Percentiles rank a stretch among this genome's conserved stretches.
Evolutionary conservation across 2,888 invertebrate species (phyloP).

Genomic region (Hypercompe scribonia): DNA sequence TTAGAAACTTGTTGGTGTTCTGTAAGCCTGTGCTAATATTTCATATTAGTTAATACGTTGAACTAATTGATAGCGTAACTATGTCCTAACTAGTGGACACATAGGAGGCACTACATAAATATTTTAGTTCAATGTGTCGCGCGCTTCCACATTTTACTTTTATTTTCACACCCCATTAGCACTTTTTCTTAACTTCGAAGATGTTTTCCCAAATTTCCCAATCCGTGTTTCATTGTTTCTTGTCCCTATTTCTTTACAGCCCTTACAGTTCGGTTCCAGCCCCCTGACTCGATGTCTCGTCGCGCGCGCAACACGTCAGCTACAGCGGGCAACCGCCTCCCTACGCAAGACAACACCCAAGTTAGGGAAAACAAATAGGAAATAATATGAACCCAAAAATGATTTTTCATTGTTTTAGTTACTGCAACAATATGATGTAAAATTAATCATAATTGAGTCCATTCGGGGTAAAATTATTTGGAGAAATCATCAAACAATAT

Average conservation of each 20-base stretch:
- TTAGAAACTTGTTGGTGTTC: not conserved
- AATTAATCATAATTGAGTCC: conserved; percentile 8
- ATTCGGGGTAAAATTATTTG: conserved; percentile 5
- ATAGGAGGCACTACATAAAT: conserved; percentile 19
- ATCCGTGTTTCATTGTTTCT: conserved; percentile 4
- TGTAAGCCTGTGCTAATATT: not conserved
- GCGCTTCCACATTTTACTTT: conserved; percentile 28
- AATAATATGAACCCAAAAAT: conserved; percentile 29
- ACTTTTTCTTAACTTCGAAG: conserved; percentile 6
- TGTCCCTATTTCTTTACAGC: conserved; percentile 24
- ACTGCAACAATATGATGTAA: not conserved
- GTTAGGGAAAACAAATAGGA: conserved; percentile 50
- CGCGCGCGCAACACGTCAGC: conserved; percentile 83
- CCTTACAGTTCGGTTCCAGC: conserved; percentile 31
- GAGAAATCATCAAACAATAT: conserved; percentile 21
- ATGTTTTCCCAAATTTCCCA: not conserved
- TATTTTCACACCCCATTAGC: conserved; percentile 5
- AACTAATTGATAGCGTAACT: not conserved
- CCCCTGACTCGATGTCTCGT: conserved; percentile 40
- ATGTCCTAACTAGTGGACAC: conserved; percentile 24
- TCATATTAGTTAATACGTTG: not conserved
- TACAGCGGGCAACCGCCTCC: conserved; percentile 82
- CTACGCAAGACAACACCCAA: conserved; percentile 70
- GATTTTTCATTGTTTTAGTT: not conserved
- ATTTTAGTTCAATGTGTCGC: conserved; percentile 22